Evolutionary conservation across 2,113 vertebrate genomes (phyloP).

Genomic region (Leptodactylus fuscus): DNA sequence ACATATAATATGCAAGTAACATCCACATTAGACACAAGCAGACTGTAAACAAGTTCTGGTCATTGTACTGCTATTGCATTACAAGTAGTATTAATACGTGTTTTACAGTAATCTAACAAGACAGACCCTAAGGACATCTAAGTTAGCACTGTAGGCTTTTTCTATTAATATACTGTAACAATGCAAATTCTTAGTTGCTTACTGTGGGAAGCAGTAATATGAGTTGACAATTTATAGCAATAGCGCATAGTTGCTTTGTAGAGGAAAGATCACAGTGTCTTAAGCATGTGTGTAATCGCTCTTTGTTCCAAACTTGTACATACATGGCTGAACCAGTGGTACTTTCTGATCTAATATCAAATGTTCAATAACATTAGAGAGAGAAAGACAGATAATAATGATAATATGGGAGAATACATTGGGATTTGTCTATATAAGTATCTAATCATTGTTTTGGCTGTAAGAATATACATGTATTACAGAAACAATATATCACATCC

Average conservation of each 20-base stretch:
- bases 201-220: slow-evolving; percentile 40
- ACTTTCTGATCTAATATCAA: too few species aligned
- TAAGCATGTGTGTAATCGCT: neutral
- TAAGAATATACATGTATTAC: too few species aligned
- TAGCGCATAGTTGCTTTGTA: slow-evolving; percentile 14
- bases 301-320: neutral
- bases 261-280: neutral
- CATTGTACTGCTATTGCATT: neutral
- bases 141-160: slow-evolving; percentile 51
- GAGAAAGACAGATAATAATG: too few species aligned
- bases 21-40: slow-evolving; percentile 7
- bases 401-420: too few species aligned
- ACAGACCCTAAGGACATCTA: slow-evolving; percentile 48
- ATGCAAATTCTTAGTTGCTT: slow-evolving; percentile 49
- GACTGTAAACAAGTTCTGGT: neutral
- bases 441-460: too few species aligned
- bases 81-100: neutral
- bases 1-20: neutral
- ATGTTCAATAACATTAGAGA: too few species aligned
- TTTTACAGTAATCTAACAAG: slow-evolving; percentile 47
- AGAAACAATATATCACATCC: too few species aligned
- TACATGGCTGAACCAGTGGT: neutral
- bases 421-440: too few species aligned
- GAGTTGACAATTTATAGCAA: slow-evolving; percentile 29
- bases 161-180: slow-evolving; percentile 55